These are phyloP conservation scores for Priapulus caudatus DNA, from an alignment of 2,888 invertebrate genomes.

Conservation along the genomic window DNA sequence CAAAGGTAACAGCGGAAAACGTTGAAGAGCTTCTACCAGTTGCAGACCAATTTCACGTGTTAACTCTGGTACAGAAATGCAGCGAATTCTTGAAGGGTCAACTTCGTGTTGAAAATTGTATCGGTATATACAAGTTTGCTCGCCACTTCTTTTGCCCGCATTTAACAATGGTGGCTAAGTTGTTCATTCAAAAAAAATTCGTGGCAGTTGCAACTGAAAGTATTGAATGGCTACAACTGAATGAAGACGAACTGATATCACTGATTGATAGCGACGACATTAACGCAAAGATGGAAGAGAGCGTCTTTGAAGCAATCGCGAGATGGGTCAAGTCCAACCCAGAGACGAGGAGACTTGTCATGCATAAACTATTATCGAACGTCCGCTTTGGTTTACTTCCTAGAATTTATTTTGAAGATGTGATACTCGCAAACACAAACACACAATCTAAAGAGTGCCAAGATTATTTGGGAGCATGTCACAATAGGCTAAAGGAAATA, in stretches of 20 bases:
- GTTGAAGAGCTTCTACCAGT: conserved; percentile 55
- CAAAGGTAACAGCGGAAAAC: conserved; percentile 51
- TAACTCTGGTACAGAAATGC: conserved; percentile 57
- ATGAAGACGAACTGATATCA: conserved; percentile 49
- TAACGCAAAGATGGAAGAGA: conserved; percentile 55
- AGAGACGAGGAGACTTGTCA: conserved; percentile 44
- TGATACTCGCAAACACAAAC: neutral
- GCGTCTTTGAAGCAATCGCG: conserved; percentile 53
- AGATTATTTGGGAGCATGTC: neutral
- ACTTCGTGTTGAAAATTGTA: conserved; percentile 53
- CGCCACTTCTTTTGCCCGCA: conserved; percentile 56
- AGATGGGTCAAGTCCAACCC: conserved; percentile 55
- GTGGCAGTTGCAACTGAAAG: conserved; percentile 50
- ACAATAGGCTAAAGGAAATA: neutral
- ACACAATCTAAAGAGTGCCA: neutral
- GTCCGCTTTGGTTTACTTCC: conserved; percentile 55
- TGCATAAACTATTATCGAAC: conserved; percentile 51
- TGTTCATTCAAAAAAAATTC: conserved; percentile 43
- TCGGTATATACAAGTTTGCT: conserved; percentile 58
- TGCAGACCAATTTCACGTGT: conserved; percentile 59
- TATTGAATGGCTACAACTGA: conserved; percentile 50
- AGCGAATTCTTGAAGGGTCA: conserved; percentile 53
- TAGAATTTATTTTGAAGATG: conserved; percentile 44
- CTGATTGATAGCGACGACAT: conserved; percentile 57
- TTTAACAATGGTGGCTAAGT: conserved; percentile 43